A percentile compares a stretch with the other conserved stretches of the same genome.
phyloP scores from a whole-genome alignment of 2,797 vertebrate genomes.

The Tinamus major region DNA sequence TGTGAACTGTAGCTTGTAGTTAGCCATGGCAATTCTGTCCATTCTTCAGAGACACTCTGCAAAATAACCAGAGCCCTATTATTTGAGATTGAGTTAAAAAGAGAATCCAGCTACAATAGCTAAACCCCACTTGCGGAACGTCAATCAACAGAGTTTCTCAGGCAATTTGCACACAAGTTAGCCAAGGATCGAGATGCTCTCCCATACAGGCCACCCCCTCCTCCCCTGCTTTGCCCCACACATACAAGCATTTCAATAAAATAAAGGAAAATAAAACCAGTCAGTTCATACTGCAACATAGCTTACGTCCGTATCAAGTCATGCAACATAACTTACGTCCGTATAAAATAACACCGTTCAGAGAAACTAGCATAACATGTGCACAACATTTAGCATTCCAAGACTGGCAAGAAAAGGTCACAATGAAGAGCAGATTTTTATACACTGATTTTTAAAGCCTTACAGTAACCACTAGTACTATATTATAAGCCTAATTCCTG shows the following conservation, averaged over 20 bases:
- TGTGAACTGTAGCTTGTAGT: slow-evolving; percentile 83
- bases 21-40: slow-evolving; percentile 83
- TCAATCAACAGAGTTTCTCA: slow-evolving; percentile 63
- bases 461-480: not conserved
- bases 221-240: slow-evolving; percentile 20
- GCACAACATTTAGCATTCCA: not conserved
- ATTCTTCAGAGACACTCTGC: slow-evolving; percentile 84
- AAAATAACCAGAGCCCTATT: slow-evolving; percentile 85
- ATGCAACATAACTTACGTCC: slow-evolving; percentile 14
- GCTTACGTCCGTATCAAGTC: slow-evolving; percentile 11
- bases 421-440: not conserved
- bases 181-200: slow-evolving; percentile 50
- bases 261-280: slow-evolving; percentile 33
- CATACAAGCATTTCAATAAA: not conserved
- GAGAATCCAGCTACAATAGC: slow-evolving; percentile 76
- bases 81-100: slow-evolving; percentile 79
- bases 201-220: slow-evolving; percentile 43
- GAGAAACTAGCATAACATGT: not conserved
- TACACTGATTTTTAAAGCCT: not conserved
- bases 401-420: not conserved
- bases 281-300: slow-evolving; percentile 41
- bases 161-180: slow-evolving; percentile 63
- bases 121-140: slow-evolving; percentile 74
- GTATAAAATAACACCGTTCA: slow-evolving; percentile 1
- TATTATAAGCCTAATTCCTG: not conserved